Percentiles rank a stretch among this genome's conserved stretches.
Evolutionary conservation across 2,113 vertebrate species (phyloP).

Genomic region (Semnornis frantzii): DNA sequence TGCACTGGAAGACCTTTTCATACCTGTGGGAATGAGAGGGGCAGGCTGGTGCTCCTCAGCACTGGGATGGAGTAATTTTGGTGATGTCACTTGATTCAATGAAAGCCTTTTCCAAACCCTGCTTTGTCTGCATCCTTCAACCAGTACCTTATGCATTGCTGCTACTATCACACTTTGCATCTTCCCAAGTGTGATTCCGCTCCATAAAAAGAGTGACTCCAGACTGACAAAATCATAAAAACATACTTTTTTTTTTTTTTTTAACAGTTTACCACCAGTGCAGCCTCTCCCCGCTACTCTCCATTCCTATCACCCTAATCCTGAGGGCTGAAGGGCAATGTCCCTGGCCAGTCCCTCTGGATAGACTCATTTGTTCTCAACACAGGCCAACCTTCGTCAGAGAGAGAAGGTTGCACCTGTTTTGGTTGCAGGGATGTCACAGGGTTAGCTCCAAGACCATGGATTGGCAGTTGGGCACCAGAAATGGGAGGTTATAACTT

Average conservation of each 20-base stretch:
- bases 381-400: background rate
- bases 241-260: background rate
- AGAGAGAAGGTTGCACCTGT: background rate
- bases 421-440: background rate
- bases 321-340: background rate
- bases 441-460: background rate
- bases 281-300: background rate
- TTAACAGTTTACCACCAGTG: background rate
- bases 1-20: background rate
- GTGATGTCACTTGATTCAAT: background rate
- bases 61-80: background rate
- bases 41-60: background rate
- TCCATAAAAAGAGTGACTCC: conserved; percentile 1
- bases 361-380: background rate
- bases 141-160: background rate
- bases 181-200: conserved; percentile 33
- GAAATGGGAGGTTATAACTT: background rate
- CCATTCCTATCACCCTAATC: background rate
- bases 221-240: background rate
- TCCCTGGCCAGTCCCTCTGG: background rate
- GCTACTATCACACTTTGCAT: background rate
- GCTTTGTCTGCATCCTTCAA: background rate
- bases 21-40: background rate
- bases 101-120: background rate
- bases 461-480: too few relatives aligned